phyloP scores from a whole-genome alignment of 2,797 vertebrate genomes.

The Lates japonicus region DNA sequence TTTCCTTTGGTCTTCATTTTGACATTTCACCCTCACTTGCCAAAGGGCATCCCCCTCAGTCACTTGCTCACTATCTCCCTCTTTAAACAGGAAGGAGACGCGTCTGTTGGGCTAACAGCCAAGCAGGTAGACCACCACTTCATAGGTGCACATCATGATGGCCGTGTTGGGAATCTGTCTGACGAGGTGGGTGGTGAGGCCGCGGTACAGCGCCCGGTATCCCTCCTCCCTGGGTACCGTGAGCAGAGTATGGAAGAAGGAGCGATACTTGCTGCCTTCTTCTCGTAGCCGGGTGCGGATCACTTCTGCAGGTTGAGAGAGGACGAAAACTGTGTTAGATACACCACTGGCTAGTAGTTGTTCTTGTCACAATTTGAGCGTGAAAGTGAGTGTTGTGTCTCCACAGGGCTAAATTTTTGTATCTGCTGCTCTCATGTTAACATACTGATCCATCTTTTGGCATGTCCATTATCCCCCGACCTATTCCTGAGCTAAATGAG shows the following conservation, averaged over 20 bases:
- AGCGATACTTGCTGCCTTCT: slow-evolving; percentile 97
- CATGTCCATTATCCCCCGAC: not conserved
- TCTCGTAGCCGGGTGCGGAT: slow-evolving; percentile 98
- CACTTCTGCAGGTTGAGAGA: slow-evolving; percentile 88
- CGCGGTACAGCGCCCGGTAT: slow-evolving; percentile 94
- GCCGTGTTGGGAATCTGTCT: slow-evolving; percentile 99
- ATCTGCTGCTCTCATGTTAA: not conserved
- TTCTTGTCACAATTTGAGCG: not conserved
- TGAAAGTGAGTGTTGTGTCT: not conserved
- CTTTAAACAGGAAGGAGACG: slow-evolving; percentile 38
- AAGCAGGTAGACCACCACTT: slow-evolving; percentile 97
- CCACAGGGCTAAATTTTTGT: not conserved
- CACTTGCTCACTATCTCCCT: slow-evolving; percentile 28
- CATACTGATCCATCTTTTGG: not conserved
- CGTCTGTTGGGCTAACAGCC: slow-evolving; percentile 85
- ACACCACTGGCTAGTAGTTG: not conserved
- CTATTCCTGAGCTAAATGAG: not conserved
- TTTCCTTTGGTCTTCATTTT: slow-evolving; percentile 87
- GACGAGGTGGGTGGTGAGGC: slow-evolving; percentile 96
- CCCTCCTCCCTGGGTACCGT: slow-evolving; percentile 95
- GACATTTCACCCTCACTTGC: slow-evolving; percentile 27
- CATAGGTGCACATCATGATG: slow-evolving; percentile 99
- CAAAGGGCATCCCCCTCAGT: slow-evolving; percentile 44
- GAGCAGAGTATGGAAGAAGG: slow-evolving; percentile 95
- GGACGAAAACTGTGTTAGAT: not conserved